Evolutionary conservation across 2,888 invertebrate species (phyloP).

Genomic region (Orthosia incerta): DNA sequence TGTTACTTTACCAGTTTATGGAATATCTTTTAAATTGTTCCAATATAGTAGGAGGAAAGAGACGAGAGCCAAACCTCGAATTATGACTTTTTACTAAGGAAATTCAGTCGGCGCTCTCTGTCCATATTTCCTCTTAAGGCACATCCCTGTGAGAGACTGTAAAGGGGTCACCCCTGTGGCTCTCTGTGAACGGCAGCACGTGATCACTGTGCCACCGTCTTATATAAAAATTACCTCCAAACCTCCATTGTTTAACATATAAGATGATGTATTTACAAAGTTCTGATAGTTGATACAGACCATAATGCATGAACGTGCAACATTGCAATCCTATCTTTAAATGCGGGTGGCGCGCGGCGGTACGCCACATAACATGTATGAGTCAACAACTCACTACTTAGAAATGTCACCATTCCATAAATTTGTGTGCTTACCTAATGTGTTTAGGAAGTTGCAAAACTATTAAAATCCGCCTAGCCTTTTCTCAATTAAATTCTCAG

Average conservation of each 20-base stretch:
- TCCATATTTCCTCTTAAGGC: no score
- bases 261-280: background rate
- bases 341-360: background rate
- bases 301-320: background rate
- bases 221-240: background rate
- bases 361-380: constrained; percentile 21
- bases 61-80: no score
- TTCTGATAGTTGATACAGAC: background rate
- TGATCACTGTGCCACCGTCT: background rate
- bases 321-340: constrained; percentile 13
- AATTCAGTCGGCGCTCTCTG: no score
- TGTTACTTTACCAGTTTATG: no score
- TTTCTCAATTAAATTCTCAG: background rate
- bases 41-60: no score
- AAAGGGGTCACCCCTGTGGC: no score
- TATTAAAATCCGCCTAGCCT: background rate
- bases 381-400: constrained; percentile 8
- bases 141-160: no score
- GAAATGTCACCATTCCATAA: constrained; percentile 4
- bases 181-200: no score
- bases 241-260: no score
- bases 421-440: background rate
- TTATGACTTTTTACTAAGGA: no score
- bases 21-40: no score
- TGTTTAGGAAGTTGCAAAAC: constrained; percentile 6